Conservation (phyloP, 2,113 vertebrate species). For the Sapajus apella region DNA sequence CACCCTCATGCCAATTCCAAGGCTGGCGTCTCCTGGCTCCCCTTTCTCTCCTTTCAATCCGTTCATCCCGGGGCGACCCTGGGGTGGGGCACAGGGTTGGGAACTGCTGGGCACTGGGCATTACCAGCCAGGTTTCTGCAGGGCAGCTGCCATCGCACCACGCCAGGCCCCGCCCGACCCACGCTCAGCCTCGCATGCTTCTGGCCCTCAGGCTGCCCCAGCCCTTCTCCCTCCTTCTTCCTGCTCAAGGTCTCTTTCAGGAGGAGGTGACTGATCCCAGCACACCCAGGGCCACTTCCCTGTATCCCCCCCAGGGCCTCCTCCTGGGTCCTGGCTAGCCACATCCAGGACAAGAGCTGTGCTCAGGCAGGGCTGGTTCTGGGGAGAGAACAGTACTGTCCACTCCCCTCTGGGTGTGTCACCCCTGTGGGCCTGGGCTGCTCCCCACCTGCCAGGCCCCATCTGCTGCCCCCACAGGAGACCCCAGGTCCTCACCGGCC, state of each 20-base stretch:
- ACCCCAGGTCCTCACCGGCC: slow-evolving; percentile 88
- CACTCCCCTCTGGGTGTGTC: accelerated
- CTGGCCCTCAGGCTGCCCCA: neutral
- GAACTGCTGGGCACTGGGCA: accelerated
- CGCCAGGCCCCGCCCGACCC: neutral
- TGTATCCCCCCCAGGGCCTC: neutral
- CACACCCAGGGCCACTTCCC: too few relatives aligned
- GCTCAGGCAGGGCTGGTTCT: too few relatives aligned
- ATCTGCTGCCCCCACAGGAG: neutral
- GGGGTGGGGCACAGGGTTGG: neutral
- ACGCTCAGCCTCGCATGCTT: neutral
- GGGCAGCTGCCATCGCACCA: neutral
- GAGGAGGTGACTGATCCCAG: neutral
- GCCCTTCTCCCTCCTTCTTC: too few relatives aligned
- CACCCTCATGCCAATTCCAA: slow-evolving; percentile 83
- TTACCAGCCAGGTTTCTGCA: neutral
- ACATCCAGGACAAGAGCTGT: neutral
- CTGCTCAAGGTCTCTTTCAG: neutral
- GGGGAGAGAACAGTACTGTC: too few relatives aligned
- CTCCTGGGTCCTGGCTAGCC: accelerated
- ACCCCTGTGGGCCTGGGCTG: accelerated
- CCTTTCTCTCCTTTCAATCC: slow-evolving; percentile 94
- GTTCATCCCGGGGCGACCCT: slow-evolving; percentile 96
- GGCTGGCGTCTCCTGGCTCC: slow-evolving; percentile 79
- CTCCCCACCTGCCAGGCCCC: too few relatives aligned